phyloP scores from a whole-genome alignment of 1,140 invertebrate genomes.

The Megalopta genalis region DNA sequence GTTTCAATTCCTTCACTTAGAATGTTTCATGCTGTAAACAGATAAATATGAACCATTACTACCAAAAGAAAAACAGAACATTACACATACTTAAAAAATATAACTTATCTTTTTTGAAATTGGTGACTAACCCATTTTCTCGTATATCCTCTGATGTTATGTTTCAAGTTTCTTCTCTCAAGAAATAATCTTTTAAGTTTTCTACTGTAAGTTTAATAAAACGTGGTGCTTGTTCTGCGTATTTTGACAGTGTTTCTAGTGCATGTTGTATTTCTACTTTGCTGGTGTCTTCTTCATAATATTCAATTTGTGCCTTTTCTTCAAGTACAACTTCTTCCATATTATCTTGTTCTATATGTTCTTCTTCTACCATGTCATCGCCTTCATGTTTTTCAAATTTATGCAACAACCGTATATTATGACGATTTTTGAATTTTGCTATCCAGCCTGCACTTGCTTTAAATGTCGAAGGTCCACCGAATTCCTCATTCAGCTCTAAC shows the following conservation, averaged over 20 bases:
- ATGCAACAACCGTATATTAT: not conserved
- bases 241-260: not conserved
- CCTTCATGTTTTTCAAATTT: not conserved
- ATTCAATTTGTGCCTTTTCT: not conserved
- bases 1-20: not conserved
- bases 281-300: not conserved
- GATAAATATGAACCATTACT: not conserved
- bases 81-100: slow-evolving; percentile 5
- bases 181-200: not conserved
- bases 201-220: not conserved
- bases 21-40: not conserved
- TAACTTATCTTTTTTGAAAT: slow-evolving; percentile 2
- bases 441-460: not conserved
- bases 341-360: not conserved
- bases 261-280: not conserved
- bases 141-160: not conserved
- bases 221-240: not conserved
- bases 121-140: slow-evolving; percentile 8
- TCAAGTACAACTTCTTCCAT: not conserved
- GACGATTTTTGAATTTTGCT: not conserved
- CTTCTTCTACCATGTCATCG: not conserved
- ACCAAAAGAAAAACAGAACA: slow-evolving; percentile 2
- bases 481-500: accelerated
- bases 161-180: not conserved
- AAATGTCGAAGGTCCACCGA: not conserved